Percentiles rank a stretch among this genome's conserved stretches.
Evolutionary conservation across 2,113 vertebrate species (phyloP).

Genomic region (Natator depressus): DNA sequence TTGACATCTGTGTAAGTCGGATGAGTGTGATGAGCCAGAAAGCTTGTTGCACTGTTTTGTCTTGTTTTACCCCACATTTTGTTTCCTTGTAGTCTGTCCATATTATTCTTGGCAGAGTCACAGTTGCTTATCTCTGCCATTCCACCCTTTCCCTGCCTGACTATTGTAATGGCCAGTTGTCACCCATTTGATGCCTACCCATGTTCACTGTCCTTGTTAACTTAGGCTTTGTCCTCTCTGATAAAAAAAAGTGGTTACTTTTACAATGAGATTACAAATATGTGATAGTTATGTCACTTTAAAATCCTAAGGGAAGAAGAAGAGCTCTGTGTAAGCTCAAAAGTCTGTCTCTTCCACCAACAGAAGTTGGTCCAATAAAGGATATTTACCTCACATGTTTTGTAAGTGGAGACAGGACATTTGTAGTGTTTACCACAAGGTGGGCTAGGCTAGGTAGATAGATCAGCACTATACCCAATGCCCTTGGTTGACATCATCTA

Average conservation of each 20-base stretch:
- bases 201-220: neutral
- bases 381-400: no score
- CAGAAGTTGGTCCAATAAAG: neutral
- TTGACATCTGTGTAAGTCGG: neutral
- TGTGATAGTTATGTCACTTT: neutral
- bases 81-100: neutral
- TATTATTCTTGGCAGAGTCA: constrained; percentile 29
- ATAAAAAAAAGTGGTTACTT: neutral
- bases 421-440: neutral
- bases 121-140: neutral
- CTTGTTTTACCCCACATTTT: neutral
- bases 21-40: neutral
- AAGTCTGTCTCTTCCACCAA: neutral
- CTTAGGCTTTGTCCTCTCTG: neutral
- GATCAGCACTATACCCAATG: neutral
- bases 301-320: neutral
- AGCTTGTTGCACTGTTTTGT: neutral
- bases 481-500: neutral
- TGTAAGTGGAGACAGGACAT: neutral
- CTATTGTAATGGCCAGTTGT: neutral
- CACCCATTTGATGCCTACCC: neutral
- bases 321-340: neutral
- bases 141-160: neutral
- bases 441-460: neutral
- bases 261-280: neutral